These are phyloP conservation scores for Acanthopleura granulata DNA, from an alignment of 2,888 invertebrate genomes.

Conservation along the genomic window DNA sequence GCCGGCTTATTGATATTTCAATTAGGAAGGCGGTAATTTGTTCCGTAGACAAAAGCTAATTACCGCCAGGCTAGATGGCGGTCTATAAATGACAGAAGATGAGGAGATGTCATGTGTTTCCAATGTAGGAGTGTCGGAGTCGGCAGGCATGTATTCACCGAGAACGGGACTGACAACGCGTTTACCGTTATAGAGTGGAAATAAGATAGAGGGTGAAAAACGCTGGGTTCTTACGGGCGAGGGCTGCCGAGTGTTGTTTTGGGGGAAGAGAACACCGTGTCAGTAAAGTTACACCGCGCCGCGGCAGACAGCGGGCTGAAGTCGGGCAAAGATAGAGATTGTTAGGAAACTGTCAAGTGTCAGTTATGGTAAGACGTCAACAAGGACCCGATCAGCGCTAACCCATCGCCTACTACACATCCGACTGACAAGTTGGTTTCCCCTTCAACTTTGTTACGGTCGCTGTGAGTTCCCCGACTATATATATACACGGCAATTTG, in stretches of 20 bases:
- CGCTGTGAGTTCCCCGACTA: too few relatives aligned
- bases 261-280: neutral
- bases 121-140: neutral
- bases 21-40: slow-evolving; percentile 20
- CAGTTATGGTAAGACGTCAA: neutral
- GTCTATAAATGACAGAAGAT: slow-evolving; percentile 1
- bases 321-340: neutral
- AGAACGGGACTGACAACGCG: too few relatives aligned
- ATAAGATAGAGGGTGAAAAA: too few relatives aligned
- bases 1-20: slow-evolving; percentile 17
- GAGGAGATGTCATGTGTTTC: neutral
- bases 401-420: too few relatives aligned
- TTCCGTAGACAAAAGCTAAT: slow-evolving; percentile 19
- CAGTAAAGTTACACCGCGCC: neutral
- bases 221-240: too few relatives aligned
- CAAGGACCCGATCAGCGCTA: too few relatives aligned
- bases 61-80: neutral
- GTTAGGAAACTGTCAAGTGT: slow-evolving; percentile 9
- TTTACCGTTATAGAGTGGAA: too few relatives aligned
- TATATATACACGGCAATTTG: too few relatives aligned
- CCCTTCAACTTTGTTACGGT: too few relatives aligned
- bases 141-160: too few relatives aligned
- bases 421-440: too few relatives aligned
- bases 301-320: too few relatives aligned
- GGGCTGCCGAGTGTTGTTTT: neutral